Base-by-base conservation (phyloP, 2,113 vertebrate genomes). In the Thalassoma bifasciatum region DNA sequence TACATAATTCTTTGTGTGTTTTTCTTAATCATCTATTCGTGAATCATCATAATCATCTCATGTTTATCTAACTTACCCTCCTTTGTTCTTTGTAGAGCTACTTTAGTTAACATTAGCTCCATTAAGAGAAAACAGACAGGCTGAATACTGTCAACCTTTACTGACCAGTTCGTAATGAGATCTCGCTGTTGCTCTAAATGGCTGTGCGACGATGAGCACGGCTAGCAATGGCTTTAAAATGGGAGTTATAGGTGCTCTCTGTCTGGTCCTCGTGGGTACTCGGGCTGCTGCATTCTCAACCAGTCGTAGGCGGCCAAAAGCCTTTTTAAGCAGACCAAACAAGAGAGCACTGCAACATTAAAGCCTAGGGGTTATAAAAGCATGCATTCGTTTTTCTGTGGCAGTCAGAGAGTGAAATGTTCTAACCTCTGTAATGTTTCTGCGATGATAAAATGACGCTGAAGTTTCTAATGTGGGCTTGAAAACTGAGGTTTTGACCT, bases 161-260 rank as follows among this genome's bases (percentile, higher is more conserved):
- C 67, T n/a, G 44, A 19, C 19, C 36, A 44, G 23, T 37, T 34
- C 12, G 22, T 51, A 26, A 68, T 69, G n/a, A 69, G 26, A 68
- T 57, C 52, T 36, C 26, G 54, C 22, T 51, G 46, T 52, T 51
- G 36, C 2, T 47, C 17, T 37, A 54, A 47, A 21, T 10, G 16
- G 50, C 12, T 36, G 40, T 22, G 38, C 50, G 24, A 10, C 10
- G 16, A n/a, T 19, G n/a, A n/a, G 10, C 46, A 21, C 17, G n/a
- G 46, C 46, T 49, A 49, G 46, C 46, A 49, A n/a, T 49, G 46
- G n/a, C 46, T 49, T 49, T 49, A 9, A 49, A 49, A 21, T 21
- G 46, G 46, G 46, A 49, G 46, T 2, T 21, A 8, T n/a, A n/a
- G 46, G 46, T 49, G 46, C 46, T 49, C 46, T 49, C 46, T 49